phyloP scores from a whole-genome alignment of 2,888 invertebrate genomes.

The Ceraclea dissimilis region DNA sequence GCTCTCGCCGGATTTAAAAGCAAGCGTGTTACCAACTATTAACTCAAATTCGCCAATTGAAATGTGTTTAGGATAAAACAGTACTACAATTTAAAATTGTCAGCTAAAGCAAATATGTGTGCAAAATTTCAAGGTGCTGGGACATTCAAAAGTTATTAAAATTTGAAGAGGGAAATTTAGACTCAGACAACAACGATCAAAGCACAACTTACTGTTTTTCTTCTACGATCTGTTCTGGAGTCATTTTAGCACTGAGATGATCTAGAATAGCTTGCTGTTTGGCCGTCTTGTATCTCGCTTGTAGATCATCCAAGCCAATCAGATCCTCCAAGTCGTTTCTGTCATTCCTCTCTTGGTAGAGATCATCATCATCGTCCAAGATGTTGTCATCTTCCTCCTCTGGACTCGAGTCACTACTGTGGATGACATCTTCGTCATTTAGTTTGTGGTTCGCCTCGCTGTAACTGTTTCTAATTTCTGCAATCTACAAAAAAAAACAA shows the following conservation, averaged over 20 bases:
- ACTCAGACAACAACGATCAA: no score
- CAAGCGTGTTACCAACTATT: no score
- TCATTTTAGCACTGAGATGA: conserved; percentile 28
- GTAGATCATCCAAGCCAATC: conserved; percentile 10
- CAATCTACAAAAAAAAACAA: neutral
- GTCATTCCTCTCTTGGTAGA: neutral
- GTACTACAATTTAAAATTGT: no score
- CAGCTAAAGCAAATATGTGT: no score
- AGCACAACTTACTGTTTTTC: conserved; percentile 29
- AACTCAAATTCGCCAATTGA: no score
- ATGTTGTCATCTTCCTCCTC: neutral
- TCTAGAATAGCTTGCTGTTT: conserved; percentile 23
- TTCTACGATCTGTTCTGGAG: conserved; percentile 29
- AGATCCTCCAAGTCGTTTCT: neutral
- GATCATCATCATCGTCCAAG: neutral
- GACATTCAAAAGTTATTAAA: no score
- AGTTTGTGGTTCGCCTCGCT: neutral
- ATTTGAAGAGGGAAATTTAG: no score
- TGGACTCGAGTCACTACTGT: neutral
- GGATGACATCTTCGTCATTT: neutral
- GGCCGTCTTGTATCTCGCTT: conserved; percentile 21
- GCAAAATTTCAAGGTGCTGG: no score
- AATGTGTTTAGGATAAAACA: no score
- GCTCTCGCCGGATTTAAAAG: no score
- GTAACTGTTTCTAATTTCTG: neutral